Base-by-base conservation (phyloP, 1,140 invertebrate species). In the Drosophila neocordata region DNA sequence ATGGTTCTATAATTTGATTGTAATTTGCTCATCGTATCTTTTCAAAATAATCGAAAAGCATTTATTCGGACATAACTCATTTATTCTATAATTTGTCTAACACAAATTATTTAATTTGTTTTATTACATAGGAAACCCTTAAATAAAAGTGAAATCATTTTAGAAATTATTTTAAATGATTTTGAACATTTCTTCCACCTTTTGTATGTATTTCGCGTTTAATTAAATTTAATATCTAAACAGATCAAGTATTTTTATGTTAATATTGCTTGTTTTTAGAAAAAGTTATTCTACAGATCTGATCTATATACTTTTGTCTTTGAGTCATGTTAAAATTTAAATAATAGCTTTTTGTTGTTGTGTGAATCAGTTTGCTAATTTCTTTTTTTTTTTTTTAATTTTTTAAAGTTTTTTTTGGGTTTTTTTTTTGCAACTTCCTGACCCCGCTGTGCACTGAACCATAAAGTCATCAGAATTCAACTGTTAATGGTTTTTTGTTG, bases 401-500 rank as follows among this genome's bases (percentile, higher is more conserved):
- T 38, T 63, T 62, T 52, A 56, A 56, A 35, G 37, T 66, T 62
- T 55, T 55, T 65, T 69, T 61, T n/a, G 1, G 11, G 35, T 62
- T 64, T 62, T 59, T 67, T 78, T 78, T 84, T 77, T 79, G 79
- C 44, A 13, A 72, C 78, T 85, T 85, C 78, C 78, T 87, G 82
- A 82, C 82, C 81, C 82, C 82, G 82, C 82, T 85, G 78, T 53
- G 82, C 82, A 78, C 38, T 77, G 78, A 87, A 82, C 82, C 82
- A 41, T 78, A 58, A 77, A 62, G 62, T 70, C 53, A 72, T 72
- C 73, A 63, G 59, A 73, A 62, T 71, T 73, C 73, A 64, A 67
- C 73, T 69, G 56, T 78, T 85, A 85, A 87, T 85, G 81, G 77
- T 65, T 87, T 65, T 67, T 75, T 69, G 59, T 55, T 81, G 82